Conservation (phyloP, 2,113 vertebrate genomes). For the Cyphomyrus plagiostoma region DNA sequence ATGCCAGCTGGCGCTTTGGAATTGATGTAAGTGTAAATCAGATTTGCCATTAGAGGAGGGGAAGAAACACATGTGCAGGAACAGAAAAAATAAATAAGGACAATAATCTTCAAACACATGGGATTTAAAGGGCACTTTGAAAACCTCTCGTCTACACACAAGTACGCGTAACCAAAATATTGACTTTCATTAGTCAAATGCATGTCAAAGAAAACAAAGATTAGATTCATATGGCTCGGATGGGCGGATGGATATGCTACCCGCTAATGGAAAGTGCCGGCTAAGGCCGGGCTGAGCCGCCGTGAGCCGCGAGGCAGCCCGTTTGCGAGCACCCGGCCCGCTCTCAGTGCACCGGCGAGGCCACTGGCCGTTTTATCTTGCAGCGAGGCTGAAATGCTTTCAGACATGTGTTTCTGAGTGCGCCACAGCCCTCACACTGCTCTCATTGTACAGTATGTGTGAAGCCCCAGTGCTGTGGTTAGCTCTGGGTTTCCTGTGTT, state of each 20-base stretch:
- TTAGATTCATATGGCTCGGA: conserved; percentile 56
- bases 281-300: conserved; percentile 34
- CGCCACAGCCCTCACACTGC: conserved; percentile 44
- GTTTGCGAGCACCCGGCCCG: neutral
- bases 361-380: conserved; percentile 58
- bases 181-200: conserved; percentile 57
- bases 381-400: conserved; percentile 57
- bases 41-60: neutral
- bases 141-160: conserved; percentile 10
- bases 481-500: conserved; percentile 27
- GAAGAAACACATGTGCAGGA: neutral
- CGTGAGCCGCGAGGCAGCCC: conserved; percentile 30
- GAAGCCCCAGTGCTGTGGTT: conserved; percentile 52
- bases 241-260: conserved; percentile 36
- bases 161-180: conserved; percentile 50
- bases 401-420: conserved; percentile 50
- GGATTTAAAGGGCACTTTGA: neutral
- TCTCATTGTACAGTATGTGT: conserved; percentile 50
- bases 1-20: neutral
- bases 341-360: conserved; percentile 40
- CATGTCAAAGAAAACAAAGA: conserved; percentile 56
- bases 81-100: conserved; percentile 1
- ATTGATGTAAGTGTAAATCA: conserved; percentile 11
- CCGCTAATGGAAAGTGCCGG: conserved; percentile 53
- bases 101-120: neutral